Evolutionary conservation across 2,888 invertebrate genomes (phyloP).

Genomic region (Malacosoma neustria): DNA sequence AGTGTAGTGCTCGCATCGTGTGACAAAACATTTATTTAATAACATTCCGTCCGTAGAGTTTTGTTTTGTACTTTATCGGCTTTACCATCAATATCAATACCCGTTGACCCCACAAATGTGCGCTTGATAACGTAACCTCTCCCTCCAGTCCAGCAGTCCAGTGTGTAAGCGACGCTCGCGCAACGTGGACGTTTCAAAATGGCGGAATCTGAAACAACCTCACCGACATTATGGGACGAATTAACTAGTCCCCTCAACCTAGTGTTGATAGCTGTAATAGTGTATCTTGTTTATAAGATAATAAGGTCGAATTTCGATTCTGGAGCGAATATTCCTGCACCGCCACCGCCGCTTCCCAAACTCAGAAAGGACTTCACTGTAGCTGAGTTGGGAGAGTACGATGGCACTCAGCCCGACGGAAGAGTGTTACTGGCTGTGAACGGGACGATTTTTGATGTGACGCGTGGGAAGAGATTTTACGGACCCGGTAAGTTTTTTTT

Average conservation of each 20-base stretch:
- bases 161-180: conserved; percentile 20
- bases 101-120: conserved; percentile 29
- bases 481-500: conserved; percentile 92
- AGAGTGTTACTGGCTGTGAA: conserved; percentile 94
- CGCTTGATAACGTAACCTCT: conserved; percentile 24
- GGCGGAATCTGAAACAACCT: conserved; percentile 24
- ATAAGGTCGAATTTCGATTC: conserved; percentile 63
- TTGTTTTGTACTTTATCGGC: not conserved
- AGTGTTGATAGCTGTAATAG: conserved; percentile 47
- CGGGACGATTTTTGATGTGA: conserved; percentile 95
- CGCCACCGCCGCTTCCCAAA: conserved; percentile 81
- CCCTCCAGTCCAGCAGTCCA: conserved; percentile 14
- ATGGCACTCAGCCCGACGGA: conserved; percentile 89
- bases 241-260: conserved; percentile 57
- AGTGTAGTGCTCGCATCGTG: not conserved
- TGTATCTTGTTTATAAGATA: conserved; percentile 78
- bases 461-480: conserved; percentile 91
- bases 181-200: conserved; percentile 26
- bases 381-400: conserved; percentile 87
- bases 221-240: conserved; percentile 55
- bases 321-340: conserved; percentile 41
- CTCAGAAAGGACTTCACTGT: conserved; percentile 92
- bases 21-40: not conserved
- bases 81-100: not conserved
- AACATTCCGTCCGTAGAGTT: not conserved